phyloP scores from a whole-genome alignment of 2,797 vertebrate genomes.

The Galaxias olidus region DNA sequence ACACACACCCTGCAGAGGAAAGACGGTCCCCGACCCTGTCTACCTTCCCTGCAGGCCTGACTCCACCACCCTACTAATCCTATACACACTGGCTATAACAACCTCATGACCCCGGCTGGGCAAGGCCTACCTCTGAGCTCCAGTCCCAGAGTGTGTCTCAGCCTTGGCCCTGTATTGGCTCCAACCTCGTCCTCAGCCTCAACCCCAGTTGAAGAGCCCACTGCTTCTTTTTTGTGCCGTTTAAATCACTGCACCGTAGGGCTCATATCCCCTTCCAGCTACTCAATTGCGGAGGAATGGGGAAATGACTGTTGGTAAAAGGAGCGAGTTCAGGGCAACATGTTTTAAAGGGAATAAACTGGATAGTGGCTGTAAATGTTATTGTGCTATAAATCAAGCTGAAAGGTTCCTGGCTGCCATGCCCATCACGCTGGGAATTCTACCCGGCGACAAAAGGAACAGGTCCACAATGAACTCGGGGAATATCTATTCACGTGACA shows the following conservation, averaged over 20 bases:
- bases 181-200: too few relatives aligned
- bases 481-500: conserved; percentile 41
- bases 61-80: too few relatives aligned
- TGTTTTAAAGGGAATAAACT: conserved; percentile 36
- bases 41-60: too few relatives aligned
- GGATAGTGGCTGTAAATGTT: conserved; percentile 47
- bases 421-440: conserved; percentile 39
- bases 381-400: conserved; percentile 57
- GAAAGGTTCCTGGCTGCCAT: conserved; percentile 40
- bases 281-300: neutral
- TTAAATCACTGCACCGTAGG: neutral
- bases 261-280: neutral
- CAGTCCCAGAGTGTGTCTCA: too few relatives aligned
- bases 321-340: conserved; percentile 33
- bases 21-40: too few relatives aligned
- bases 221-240: neutral
- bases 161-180: too few relatives aligned
- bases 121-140: too few relatives aligned
- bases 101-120: too few relatives aligned
- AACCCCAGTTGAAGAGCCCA: too few relatives aligned
- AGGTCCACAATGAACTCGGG: conserved; percentile 34
- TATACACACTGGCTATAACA: too few relatives aligned
- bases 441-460: conserved; percentile 40
- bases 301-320: conserved; percentile 10
- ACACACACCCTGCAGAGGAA: too few relatives aligned